Base-by-base conservation (phyloP, 2,888 invertebrate genomes). In the Lepidochitona cinerea region DNA sequence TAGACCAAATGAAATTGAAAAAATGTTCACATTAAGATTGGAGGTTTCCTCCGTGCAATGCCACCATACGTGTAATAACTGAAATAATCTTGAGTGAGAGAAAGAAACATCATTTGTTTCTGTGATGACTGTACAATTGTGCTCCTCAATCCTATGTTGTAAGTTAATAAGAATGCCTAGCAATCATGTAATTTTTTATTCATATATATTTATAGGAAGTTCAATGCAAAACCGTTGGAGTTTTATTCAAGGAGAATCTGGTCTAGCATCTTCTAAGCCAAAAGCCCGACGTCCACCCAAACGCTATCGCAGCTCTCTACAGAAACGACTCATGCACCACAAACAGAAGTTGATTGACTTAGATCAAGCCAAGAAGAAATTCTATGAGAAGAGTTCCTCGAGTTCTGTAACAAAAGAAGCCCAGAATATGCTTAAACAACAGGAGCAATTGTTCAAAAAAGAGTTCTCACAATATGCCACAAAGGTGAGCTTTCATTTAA, bases 171-270 rank as follows among this genome's bases (percentile, higher is more conserved):
- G n/a, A n/a, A n/a, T n/a, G n/a, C n/a, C n/a, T n/a, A n/a, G n/a
- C n/a, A n/a, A n/a, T n/a, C n/a, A n/a, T n/a, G n/a, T n/a, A n/a
- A n/a, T n/a, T n/a, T n/a, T n/a, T n/a, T n/a, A n/a, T n/a, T n/a
- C n/a, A n/a, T n/a, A n/a, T n/a, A n/a, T n/a, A n/a, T n/a, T n/a
- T n/a, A n/a, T n/a, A n/a, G n/a, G n/a, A n/a, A n/a, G n/a, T n/a
- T n/a, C n/a, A n/a, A 59, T 59, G 59, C 59, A 92, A 35, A 92
- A 92, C 70, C 93, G 96, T 73, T 97, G 97, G 97, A 96, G 96
- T 90, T 97, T 97, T 92, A 95, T 97, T 87, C 95, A 96, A 80
- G 96, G 96, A 74, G 95, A 95, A 89, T 92, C 92, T 86, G 93
- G 86, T 89, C 93, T 90, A 93, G 83, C 82, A 37, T 79, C 81